These are phyloP conservation scores for Odocoileus virginianus DNA, from an alignment of 2,113 vertebrate genomes.

Conservation along the genomic window DNA sequence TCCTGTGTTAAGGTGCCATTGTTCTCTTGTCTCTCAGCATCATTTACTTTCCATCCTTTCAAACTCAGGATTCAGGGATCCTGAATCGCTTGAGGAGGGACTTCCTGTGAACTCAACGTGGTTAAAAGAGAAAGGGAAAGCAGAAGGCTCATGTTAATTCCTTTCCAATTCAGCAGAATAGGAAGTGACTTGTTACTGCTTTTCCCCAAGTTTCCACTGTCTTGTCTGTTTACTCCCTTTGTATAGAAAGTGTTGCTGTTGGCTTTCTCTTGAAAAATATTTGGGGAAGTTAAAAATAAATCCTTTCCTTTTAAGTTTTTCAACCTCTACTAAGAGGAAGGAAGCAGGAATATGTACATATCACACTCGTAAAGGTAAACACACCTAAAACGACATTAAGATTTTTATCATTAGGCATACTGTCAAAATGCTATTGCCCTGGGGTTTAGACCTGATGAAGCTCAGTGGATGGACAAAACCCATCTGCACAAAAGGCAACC, in stretches of 20 bases:
- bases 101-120: neutral
- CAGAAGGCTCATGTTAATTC: neutral
- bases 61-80: neutral
- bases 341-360: neutral
- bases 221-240: neutral
- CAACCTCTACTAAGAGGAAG: neutral
- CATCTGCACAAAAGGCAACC: constrained; percentile 50
- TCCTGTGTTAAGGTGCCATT: neutral
- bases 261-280: neutral
- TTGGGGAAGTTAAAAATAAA: neutral
- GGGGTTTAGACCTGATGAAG: neutral
- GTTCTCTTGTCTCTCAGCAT: neutral
- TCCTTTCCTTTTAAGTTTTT: neutral
- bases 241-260: neutral
- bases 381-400: neutral
- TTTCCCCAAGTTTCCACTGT: neutral
- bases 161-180: neutral
- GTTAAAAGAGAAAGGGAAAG: neutral
- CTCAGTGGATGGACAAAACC: neutral
- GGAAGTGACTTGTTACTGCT: neutral
- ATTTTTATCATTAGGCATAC: neutral
- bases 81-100: neutral
- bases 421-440: neutral
- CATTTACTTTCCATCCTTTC: neutral
- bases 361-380: neutral